These are phyloP conservation scores for Panagrolaimus sp. DNA, from an alignment of 1,140 invertebrate genomes.

Conservation along the genomic window DNA sequence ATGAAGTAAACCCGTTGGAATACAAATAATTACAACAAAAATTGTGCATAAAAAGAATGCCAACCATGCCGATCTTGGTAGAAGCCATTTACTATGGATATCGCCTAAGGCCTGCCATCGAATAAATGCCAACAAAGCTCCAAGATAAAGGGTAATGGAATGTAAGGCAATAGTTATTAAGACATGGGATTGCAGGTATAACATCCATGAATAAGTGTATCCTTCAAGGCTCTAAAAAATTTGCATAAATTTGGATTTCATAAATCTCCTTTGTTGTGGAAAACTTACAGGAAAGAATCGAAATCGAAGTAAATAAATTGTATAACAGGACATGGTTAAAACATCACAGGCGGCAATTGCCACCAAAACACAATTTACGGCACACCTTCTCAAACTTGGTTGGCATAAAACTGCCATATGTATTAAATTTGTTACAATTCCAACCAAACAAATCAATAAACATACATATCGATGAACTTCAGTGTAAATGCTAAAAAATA, in stretches of 20 bases:
- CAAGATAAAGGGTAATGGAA: conserved; percentile 41
- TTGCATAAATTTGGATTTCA: neutral
- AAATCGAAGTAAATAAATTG: conserved; percentile 38
- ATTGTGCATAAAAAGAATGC: conserved; percentile 33
- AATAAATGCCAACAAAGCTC: conserved; percentile 35
- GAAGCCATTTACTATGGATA: conserved; percentile 39
- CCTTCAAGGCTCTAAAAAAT: conserved; percentile 20
- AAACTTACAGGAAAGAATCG: conserved; percentile 38
- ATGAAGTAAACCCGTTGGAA: conserved; percentile 37
- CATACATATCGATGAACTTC: conserved; percentile 69
- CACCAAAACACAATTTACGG: conserved; percentile 40
- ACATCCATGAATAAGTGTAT: conserved; percentile 36
- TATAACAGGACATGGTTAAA: conserved; percentile 41
- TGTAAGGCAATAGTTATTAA: conserved; percentile 38
- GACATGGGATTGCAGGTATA: conserved; percentile 38
- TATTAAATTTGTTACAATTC: conserved; percentile 76
- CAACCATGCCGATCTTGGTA: conserved; percentile 33
- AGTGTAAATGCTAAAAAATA: conserved; percentile 57
- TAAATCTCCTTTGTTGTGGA: conserved; percentile 14
- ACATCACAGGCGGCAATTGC: conserved; percentile 45
- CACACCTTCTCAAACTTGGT: conserved; percentile 37
- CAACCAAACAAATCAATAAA: conserved; percentile 74
- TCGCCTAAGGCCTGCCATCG: conserved; percentile 40
- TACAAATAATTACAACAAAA: conserved; percentile 28
- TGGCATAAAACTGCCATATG: conserved; percentile 81